Base-by-base conservation (phyloP, 2,113 vertebrate species). In the Oriolus oriolus region DNA sequence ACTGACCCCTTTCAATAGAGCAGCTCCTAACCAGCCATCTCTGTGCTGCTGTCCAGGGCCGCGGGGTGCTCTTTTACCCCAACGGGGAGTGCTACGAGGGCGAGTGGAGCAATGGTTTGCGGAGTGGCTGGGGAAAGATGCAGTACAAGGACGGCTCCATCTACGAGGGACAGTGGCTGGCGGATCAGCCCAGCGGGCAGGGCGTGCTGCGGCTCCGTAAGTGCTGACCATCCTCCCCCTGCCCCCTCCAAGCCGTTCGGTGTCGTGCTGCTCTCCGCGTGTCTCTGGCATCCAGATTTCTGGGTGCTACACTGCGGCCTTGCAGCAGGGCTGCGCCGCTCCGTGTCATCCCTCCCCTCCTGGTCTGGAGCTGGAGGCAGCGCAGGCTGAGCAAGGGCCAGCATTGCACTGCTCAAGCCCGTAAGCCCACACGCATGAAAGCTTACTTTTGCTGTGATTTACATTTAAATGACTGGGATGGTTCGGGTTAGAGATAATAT, bases 161-260 rank as follows among this genome's bases (percentile, higher is more conserved):
- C 80, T 99, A 99, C 21, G 98, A 99, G 75, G 99, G 99, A 74
- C 98, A 99, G 61, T 99, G 99, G 99, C 60, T 94, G 76, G 64
- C 85, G 8, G 98, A 99, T 95, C 95, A 95, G 77, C 97, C 88
- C 6, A 42, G 97, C 0, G 99, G 99, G 31, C 95, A 98, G 47
- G 99, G 99, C 42, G 96, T 98, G 94, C 84, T 99, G 79, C 94
- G 18, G 26, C 96, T 98, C 61, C 88, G 99, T 99, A 95, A 98
- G 97, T 98, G 39, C 66, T 0, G 1, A 22, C 19, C 23, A 2
- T 5, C 45, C 37, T 49, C 21, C 0, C 6, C 17, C 11, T 47
- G 75, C 10, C 30, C 54, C 13, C 30, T 26, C 41, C n/a, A 1
- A 49, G 54, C 28, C 33, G 0, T 21, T 39, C 0, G 23, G 30